Base-by-base conservation (phyloP, 2,113 vertebrate genomes). In the Poeciliopsis prolifica region DNA sequence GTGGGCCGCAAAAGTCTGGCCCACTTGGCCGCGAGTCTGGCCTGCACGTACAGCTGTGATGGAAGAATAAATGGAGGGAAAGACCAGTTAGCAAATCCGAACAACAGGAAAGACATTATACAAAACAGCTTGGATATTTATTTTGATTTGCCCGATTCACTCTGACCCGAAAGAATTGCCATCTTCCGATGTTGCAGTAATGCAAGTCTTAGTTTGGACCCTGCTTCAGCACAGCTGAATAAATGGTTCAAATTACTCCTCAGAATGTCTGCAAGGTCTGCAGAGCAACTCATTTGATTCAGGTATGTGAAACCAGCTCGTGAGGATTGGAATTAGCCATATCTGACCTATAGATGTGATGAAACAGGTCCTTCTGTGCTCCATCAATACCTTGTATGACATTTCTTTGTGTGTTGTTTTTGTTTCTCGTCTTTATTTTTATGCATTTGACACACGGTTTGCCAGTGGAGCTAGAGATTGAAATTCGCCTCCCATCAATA, bases 1-100 rank as follows among this genome's bases (percentile, higher is more conserved):
- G 96, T 98, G 82, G 97, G 98, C 3, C 97, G 93, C 67, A 99
- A 92, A 31, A 98, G 91, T 30, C 97, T 93, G 0, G 96, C 96
- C 96, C 97, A 97, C 79, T 96, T 96, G 10, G 95, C 95, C 61
- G 87, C 91, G 79, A 99, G 92, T 48, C 97, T 93, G 0, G 96
- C 96, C 92, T 99, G 97, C 72, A 99, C 92, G 0, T 98, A 99
- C 9, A 98, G 95, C 97, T 99, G 92, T 6, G 33, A 37, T 0
- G 17, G 28, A 61, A 66, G 72, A 72, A 1, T 24, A 65, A 66
- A 63, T 0, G 37, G 58, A 64, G 33, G 24, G 35, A 37, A 79
- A 30, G 77, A n/a, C 31, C 31, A 17, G 58, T 65, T 42, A 79
- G 70, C 10, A 26, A 31, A 33, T 1, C 19, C 17, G 10, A 33